These are phyloP conservation scores for Caenorhabditis doughertyi DNA, from an alignment of 2,888 invertebrate species.

Conservation along the genomic window DNA sequence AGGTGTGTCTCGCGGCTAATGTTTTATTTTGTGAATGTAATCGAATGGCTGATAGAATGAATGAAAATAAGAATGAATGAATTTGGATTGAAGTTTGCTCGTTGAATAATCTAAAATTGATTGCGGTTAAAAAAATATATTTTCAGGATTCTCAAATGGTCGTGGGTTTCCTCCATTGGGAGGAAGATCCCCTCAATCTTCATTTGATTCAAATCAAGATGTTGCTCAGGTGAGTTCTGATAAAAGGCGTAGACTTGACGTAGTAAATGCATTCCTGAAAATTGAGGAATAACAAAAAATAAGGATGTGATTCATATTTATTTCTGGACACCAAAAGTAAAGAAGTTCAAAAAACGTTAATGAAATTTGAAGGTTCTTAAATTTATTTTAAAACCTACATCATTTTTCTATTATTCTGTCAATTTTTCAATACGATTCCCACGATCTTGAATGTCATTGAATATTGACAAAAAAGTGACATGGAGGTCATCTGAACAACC, in stretches of 20 bases:
- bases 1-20: slow-evolving; percentile 39
- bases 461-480: too few species aligned
- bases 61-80: background rate
- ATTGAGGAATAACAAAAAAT: slow-evolving; percentile 10
- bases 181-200: slow-evolving; percentile 79
- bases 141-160: slow-evolving; percentile 67
- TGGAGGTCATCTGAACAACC: too few species aligned
- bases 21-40: background rate
- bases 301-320: too few species aligned
- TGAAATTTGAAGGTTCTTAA: too few species aligned
- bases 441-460: too few species aligned
- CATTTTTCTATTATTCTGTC: too few species aligned
- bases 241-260: background rate
- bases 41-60: background rate
- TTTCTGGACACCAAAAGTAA: too few species aligned
- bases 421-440: too few species aligned
- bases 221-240: slow-evolving; percentile 76
- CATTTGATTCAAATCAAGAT: slow-evolving; percentile 80
- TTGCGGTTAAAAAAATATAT: background rate
- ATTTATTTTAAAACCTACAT: too few species aligned
- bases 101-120: background rate
- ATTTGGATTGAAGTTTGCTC: background rate
- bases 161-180: slow-evolving; percentile 74
- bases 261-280: background rate
- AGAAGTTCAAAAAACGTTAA: too few species aligned